Evolutionary conservation across 2,888 invertebrate genomes (phyloP).

Genomic region (Ornithoptera alexandrae): DNA sequence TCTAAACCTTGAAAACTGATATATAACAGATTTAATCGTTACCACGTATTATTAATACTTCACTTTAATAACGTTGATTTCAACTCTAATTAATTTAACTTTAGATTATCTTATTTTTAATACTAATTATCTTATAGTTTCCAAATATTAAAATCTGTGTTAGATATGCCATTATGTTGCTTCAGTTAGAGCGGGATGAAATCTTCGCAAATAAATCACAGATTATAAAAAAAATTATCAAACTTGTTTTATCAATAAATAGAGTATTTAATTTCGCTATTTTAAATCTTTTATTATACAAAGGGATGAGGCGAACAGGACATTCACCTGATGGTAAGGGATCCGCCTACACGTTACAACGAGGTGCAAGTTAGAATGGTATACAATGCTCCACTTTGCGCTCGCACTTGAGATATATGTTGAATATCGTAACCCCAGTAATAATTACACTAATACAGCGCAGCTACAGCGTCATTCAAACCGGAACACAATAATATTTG

Average conservation of each 20-base stretch:
- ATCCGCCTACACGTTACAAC: no score
- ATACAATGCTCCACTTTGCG: no score
- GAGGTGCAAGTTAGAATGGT: no score
- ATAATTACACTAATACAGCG: no score
- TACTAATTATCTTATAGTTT: background rate
- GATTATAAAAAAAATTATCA: background rate
- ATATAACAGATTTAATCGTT: background rate
- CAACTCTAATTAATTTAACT: background rate
- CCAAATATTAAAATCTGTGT: background rate
- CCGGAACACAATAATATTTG: no score
- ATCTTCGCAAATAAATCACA: background rate
- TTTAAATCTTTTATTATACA: background rate
- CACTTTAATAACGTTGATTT: background rate
- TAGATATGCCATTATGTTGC: background rate
- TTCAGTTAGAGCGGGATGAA: background rate
- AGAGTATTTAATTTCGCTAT: background rate
- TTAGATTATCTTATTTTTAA: background rate
- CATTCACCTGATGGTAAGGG: no score
- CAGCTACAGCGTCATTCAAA: no score
- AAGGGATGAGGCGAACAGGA: no score
- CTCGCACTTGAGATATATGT: no score
- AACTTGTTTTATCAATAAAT: background rate
- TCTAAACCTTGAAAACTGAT: constrained; percentile 3
- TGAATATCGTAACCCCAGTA: no score
- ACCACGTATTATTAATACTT: background rate